Percentiles rank a stretch among this genome's conserved stretches.
phyloP scores from a whole-genome alignment of 2,113 vertebrate genomes.

The Triplophysa siluroides region DNA sequence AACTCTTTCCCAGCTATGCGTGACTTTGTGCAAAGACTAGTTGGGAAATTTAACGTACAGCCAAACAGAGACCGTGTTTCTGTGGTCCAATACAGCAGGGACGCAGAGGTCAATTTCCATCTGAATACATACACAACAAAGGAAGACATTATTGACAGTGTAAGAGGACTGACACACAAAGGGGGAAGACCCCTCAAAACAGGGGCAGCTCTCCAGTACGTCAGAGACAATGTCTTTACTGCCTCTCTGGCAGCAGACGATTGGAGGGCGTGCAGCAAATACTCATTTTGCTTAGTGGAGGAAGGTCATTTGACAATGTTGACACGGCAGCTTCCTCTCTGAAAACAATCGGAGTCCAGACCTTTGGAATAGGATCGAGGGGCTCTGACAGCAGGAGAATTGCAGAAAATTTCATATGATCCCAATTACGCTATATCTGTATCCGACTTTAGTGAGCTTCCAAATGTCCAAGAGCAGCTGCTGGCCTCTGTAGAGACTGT shows the following conservation, averaged over 20 bases:
- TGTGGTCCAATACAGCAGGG: conserved; percentile 41
- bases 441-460: conserved; percentile 47
- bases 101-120: conserved; percentile 46
- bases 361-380: conserved; percentile 58
- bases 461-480: conserved; percentile 47
- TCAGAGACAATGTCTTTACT: conserved; percentile 59
- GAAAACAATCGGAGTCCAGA: conserved; percentile 59
- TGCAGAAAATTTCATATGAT: conserved; percentile 55
- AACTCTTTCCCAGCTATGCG: conserved; percentile 59
- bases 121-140: conserved; percentile 48
- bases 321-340: conserved; percentile 50
- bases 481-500: conserved; percentile 18
- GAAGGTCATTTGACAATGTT: conserved; percentile 64
- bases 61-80: conserved; percentile 47
- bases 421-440: conserved; percentile 53
- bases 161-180: conserved; percentile 45
- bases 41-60: conserved; percentile 50
- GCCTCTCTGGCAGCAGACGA: conserved; percentile 55
- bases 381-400: conserved; percentile 41
- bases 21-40: conserved; percentile 64
- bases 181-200: conserved; percentile 62
- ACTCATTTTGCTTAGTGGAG: conserved; percentile 67
- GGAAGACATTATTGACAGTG: conserved; percentile 10
- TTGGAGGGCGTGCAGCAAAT: conserved; percentile 64
- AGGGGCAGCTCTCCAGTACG: conserved; percentile 58